Conservation (phyloP, 2,888 invertebrate genomes). For the Drosophila eohydei region DNA sequence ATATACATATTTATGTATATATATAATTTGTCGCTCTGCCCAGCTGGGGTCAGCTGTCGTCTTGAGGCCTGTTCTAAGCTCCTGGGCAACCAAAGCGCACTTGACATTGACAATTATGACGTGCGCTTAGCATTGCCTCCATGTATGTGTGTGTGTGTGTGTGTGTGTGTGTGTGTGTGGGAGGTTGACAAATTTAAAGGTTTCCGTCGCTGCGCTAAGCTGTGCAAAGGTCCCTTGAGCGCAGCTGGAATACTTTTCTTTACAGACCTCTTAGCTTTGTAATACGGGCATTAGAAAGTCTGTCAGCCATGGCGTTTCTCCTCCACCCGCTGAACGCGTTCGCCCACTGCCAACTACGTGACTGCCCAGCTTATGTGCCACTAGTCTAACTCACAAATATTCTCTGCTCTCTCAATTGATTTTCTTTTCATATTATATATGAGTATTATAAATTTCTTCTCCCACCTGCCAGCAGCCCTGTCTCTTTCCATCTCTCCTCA, state of each 20-base stretch:
- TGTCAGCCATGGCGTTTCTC: not conserved
- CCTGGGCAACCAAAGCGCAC: constrained; percentile 27
- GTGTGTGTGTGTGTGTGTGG: not conserved
- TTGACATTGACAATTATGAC: constrained; percentile 73
- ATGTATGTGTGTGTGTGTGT: not conserved
- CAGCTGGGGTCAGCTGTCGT: constrained; percentile 33
- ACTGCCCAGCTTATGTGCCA: not conserved
- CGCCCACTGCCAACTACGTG: constrained; percentile 19
- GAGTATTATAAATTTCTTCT: not conserved
- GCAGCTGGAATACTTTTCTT: constrained; percentile 27
- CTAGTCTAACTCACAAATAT: not conserved
- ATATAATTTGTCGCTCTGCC: not conserved
- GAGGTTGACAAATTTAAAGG: constrained; percentile 28
- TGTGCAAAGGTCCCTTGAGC: constrained; percentile 21
- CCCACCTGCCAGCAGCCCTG: too few relatives aligned
- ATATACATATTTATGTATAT: not conserved
- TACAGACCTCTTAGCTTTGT: constrained; percentile 34
- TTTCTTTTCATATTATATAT: not conserved
- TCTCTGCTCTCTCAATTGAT: constrained; percentile 5
- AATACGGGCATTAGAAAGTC: constrained; percentile 25
- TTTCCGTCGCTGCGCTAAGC: constrained; percentile 7
- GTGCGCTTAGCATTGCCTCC: constrained; percentile 41
- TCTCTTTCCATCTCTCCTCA: not conserved
- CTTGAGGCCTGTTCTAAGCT: constrained; percentile 26
- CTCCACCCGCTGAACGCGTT: not conserved